phyloP scores from a whole-genome alignment of 2,888 invertebrate species.

The Apotomis betuletana region DNA sequence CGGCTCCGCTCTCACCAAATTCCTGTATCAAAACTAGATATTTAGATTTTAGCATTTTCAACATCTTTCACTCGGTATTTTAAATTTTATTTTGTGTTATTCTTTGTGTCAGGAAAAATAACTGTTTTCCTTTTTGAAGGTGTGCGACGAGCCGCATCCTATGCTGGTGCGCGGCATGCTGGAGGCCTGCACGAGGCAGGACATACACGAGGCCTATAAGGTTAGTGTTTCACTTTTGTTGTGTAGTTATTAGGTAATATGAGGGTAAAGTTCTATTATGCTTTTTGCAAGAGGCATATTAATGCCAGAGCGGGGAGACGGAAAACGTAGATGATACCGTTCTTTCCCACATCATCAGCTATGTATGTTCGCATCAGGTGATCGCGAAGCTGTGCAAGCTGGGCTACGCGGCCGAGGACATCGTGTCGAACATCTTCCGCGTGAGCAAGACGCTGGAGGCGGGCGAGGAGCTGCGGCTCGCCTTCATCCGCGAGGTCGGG shows the following conservation, averaged over 20 bases:
- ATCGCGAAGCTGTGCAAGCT: slow-evolving; percentile 95
- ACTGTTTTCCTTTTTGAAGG: slow-evolving; percentile 57
- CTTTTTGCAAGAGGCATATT: too few relatives aligned
- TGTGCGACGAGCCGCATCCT: slow-evolving; percentile 99
- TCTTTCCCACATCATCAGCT: neutral
- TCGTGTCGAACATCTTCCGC: slow-evolving; percentile 96
- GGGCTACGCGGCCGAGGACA: slow-evolving; percentile 98
- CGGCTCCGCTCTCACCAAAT: too few relatives aligned
- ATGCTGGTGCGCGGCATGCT: slow-evolving; percentile 96
- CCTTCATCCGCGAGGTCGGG: slow-evolving; percentile 96
- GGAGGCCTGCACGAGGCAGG: slow-evolving; percentile 89
- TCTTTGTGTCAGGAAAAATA: neutral
- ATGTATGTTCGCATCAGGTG: slow-evolving; percentile 74
- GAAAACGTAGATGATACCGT: too few relatives aligned
- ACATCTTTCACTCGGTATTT: too few relatives aligned
- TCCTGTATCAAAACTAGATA: too few relatives aligned
- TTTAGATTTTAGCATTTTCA: too few relatives aligned
- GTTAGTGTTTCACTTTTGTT: slow-evolving; percentile 46
- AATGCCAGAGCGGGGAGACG: too few relatives aligned
- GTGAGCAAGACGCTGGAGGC: slow-evolving; percentile 94
- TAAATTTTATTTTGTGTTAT: too few relatives aligned
- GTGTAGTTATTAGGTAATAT: too few relatives aligned
- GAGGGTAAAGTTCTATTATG: too few relatives aligned
- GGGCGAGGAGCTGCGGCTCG: slow-evolving; percentile 91
- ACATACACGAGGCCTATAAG: slow-evolving; percentile 94